Evolutionary conservation across 1,140 invertebrate species (phyloP), one percentile per base, ranked within the genome.

Genomic region (Drosophila neocordata): DNA sequence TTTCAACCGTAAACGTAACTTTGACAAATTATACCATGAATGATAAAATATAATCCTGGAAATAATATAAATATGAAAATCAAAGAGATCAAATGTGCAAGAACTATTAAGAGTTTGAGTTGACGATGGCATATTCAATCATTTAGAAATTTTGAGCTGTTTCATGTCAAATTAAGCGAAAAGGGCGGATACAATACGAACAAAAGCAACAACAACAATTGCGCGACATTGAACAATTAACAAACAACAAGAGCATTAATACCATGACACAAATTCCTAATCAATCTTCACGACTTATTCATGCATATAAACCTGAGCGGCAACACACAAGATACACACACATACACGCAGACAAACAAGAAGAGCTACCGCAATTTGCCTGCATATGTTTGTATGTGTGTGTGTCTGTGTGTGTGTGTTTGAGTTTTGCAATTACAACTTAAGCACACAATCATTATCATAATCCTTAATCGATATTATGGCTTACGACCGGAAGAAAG

Each of bases 391-490:
- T 15, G 15, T 65, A n/a, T 34, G 38, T 57, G 37, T 44, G 11
- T 38, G n/a, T 61, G 41, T 62, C 37, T 60, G 59, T 71, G 61
- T 62, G 41, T 73, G 53, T 61, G 61, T 77, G 73, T 79, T 79
- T 77, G 77, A 77, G 74, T 77, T 79, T 77, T 77, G 77, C 79
- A 83, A 82, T 85, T 85, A 82, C 77, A 77, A 73, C 79, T 77
- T 85, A 85, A 85, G 79, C 79, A 79, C 77, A 83, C 79, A 85
- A 82, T 82, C 82, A 85, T 85, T 85, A 79, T 85, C 79, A 85
- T 85, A 85, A 85, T 85, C 82, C 82, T 82, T 83, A 85, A 85
- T 85, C 82, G 82, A 85, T 85, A 82, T 82, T 83, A 79, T 79
- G 79, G 77, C 82, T 82, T 79, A 75, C 71, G 71, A 79, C 41